phyloP scores from a whole-genome alignment of 2,113 vertebrate genomes.

The Dolichotis patagonum region DNA sequence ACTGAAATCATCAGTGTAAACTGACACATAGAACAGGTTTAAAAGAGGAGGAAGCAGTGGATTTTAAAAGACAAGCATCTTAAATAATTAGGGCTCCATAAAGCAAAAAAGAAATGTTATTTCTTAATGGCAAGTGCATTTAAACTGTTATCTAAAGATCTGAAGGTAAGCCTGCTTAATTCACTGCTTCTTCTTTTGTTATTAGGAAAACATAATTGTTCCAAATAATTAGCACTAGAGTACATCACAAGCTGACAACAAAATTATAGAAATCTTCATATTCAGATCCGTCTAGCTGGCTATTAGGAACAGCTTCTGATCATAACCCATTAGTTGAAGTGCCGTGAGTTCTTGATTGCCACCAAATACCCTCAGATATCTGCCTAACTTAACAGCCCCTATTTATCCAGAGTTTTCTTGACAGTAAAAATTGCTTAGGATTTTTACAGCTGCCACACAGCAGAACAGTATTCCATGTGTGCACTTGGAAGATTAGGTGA shows the following conservation, averaged over 20 bases:
- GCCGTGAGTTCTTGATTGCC: slow-evolving; percentile 89
- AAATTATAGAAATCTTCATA: slow-evolving; percentile 93
- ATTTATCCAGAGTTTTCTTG: slow-evolving; percentile 88
- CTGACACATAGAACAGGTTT: slow-evolving; percentile 86
- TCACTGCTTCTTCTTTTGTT: slow-evolving; percentile 91
- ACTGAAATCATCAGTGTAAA: slow-evolving; percentile 87
- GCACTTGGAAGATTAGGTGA: slow-evolving; percentile 80
- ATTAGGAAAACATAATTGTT: slow-evolving; percentile 93
- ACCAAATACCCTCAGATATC: slow-evolving; percentile 88
- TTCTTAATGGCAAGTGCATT: slow-evolving; percentile 90
- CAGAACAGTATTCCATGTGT: slow-evolving; percentile 81
- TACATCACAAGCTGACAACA: slow-evolving; percentile 93
- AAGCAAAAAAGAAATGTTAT: slow-evolving; percentile 86
- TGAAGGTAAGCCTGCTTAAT: slow-evolving; percentile 91
- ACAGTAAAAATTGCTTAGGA: slow-evolving; percentile 87
- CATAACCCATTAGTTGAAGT: slow-evolving; percentile 90
- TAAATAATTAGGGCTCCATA: slow-evolving; percentile 87
- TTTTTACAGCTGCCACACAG: slow-evolving; percentile 89
- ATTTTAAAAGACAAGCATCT: slow-evolving; percentile 88
- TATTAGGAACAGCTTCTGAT: slow-evolving; percentile 91
- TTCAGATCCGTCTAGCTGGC: slow-evolving; percentile 90
- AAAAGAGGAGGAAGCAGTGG: slow-evolving; percentile 82
- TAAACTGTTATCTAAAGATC: slow-evolving; percentile 88
- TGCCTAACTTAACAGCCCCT: slow-evolving; percentile 88
- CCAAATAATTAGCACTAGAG: slow-evolving; percentile 92